Evolutionary conservation across 2,888 invertebrate genomes (phyloP), one percentile per base, ranked within the genome.

Genomic region (Meteorus cinctellus): DNA sequence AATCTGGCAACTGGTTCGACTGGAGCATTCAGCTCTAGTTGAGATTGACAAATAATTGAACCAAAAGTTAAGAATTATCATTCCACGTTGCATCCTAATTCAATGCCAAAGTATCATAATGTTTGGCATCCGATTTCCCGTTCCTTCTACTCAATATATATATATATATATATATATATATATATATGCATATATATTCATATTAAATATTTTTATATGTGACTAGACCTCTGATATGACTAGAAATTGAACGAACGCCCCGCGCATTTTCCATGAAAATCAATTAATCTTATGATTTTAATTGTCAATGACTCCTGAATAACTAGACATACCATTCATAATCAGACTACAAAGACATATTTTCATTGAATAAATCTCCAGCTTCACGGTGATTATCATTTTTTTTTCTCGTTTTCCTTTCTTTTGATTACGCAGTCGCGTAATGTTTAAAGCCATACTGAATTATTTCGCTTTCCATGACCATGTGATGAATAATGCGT

Each of bases 391-490:
- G n/a, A 12, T 41, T 41, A 12, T 34, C 14, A 10, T 36, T 34
- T 31, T 31, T 31, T 65, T 65, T 41, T 36, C 34, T 19, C 6
- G 1, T 55, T 8, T n/a, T 55, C 5, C n/a, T 19, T 19, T 2
- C 10, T 79, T 81, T 81, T 80, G 78, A 81, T 81, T 80, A 75
- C 75, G 77, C 76, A 81, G 79, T 80, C 80, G 78, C 76, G 70
- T 72, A 72, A 74, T 60, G 31, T 74, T 69, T 77, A 78, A 80
- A 81, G 77, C 79, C 74, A 60, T 45, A n/a, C 10, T 19, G 19
- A 55, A 55, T 55, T 8, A 5, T 6, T 4, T 19, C 55, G 19
- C 19, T 6, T 8, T 55, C 6, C n/a, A 24, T 19, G 10, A 55
- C 19, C 5, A 19, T 55, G 5, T 10, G 4, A 55, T 55, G 55